These are phyloP conservation scores for Dinomys branickii DNA, from an alignment of 2,113 vertebrate genomes.

Conservation along the genomic window DNA sequence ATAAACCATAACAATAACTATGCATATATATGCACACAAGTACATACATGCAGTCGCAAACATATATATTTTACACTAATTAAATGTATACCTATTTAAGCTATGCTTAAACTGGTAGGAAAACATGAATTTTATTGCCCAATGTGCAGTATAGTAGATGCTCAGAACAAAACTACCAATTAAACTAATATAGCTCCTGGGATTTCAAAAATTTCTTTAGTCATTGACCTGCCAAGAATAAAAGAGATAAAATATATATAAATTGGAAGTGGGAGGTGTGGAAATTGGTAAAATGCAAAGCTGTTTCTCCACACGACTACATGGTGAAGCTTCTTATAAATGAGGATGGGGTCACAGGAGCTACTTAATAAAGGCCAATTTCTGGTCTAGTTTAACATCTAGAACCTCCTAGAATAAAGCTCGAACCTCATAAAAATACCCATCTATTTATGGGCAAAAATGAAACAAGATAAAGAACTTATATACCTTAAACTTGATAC, in stretches of 20 bases:
- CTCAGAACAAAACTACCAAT: background rate
- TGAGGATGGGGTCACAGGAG: background rate
- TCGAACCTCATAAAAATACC: background rate
- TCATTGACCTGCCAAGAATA: background rate
- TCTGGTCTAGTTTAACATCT: background rate
- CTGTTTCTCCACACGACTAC: background rate
- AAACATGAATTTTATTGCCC: background rate
- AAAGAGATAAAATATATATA: background rate
- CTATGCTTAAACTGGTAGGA: background rate
- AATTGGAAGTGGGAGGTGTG: background rate
- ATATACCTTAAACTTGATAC: background rate
- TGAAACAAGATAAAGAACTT: background rate
- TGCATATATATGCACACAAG: background rate
- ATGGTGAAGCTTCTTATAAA: background rate
- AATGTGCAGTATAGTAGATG: fast-evolving
- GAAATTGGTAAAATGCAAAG: background rate
- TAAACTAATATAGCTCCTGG: background rate
- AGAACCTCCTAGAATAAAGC: background rate
- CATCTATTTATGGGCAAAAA: background rate
- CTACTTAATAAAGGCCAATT: background rate
- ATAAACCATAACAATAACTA: background rate
- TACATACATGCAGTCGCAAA: background rate
- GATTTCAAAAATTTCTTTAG: background rate
- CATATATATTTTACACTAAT: background rate
- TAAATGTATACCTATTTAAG: background rate